Base-by-base conservation (phyloP, 2,888 invertebrate genomes). In the Peribatodes rhomboidaria region DNA sequence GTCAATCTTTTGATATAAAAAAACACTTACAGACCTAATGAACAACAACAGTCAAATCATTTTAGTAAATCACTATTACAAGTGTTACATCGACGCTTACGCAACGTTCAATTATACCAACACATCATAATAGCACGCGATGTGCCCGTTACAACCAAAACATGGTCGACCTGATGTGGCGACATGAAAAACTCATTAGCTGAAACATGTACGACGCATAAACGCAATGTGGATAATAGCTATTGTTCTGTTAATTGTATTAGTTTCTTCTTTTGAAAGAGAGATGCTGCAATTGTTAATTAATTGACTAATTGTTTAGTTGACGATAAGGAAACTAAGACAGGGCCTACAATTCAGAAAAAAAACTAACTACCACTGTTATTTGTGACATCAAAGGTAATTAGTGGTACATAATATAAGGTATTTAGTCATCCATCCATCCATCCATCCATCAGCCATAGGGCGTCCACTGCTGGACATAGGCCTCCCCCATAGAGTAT, bases 41-140 rank as follows among this genome's bases (percentile, higher is more conserved):
- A 61, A 49, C 52, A 53, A 55, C 61, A 60, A 62, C 61, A 67
- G 49, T 67, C 57, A 63, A 67, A 63, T 60, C 44, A 47, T 20
- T 59, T 61, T 53, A 64, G 64, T 69, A 47, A 55, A 44, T 49
- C 52, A 42, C 47, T 39, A 49, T 60, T 65, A 65, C 47, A 44
- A 49, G 61, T 69, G 70, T 75, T 76, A 77, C 78, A 79, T 73
- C 76, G 68, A 44, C 31, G 70, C 31, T 83, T 82, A 72, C 71
- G 77, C 71, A 83, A 83, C 61, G 55, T 54, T 67, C 75, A 82
- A 83, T 83, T 80, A 80, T 74, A 77, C 73, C 71, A 66, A 75
- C 69, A 73, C 73, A 74, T 74, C 74, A 76, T 75, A 78, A 76
- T 71, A 75, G 57, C 83, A 83, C 77, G 83, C 83, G 77, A 82